Conservation (phyloP, 2,113 vertebrate species). For the Catagonus wagneri region DNA sequence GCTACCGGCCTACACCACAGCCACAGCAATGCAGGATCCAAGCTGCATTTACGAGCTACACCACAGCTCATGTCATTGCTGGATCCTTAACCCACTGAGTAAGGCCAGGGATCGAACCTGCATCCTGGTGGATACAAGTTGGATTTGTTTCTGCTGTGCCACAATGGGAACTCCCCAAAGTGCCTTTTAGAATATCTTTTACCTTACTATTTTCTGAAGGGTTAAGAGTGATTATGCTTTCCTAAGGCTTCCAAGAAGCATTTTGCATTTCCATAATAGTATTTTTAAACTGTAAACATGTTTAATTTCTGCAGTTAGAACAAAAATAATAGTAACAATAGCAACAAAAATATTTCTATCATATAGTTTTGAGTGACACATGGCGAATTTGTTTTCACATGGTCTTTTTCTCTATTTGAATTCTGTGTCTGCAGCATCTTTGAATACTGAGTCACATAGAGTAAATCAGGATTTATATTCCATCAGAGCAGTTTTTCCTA, state of each 20-base stretch:
- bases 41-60: too few relatives aligned
- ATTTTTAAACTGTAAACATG: background rate
- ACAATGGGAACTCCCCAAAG: background rate
- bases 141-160: too few relatives aligned
- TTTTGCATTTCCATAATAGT: background rate
- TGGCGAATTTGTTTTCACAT: background rate
- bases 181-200: background rate
- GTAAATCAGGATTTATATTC: background rate
- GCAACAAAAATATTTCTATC: background rate
- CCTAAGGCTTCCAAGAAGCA: background rate
- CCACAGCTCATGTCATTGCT: too few relatives aligned
- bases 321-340: background rate
- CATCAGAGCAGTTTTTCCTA: background rate
- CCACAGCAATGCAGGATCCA: too few relatives aligned
- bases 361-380: background rate
- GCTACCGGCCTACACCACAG: too few relatives aligned
- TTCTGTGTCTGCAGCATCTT: background rate
- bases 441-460: background rate
- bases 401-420: background rate
- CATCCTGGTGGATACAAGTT: too few relatives aligned
- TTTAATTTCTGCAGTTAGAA: background rate
- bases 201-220: conserved; percentile 25
- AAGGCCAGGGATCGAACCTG: too few relatives aligned
- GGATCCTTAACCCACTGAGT: too few relatives aligned
- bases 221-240: conserved; percentile 28